phyloP scores from a whole-genome alignment of 2,113 vertebrate genomes.

The Phalacrocorax brasilianus region DNA sequence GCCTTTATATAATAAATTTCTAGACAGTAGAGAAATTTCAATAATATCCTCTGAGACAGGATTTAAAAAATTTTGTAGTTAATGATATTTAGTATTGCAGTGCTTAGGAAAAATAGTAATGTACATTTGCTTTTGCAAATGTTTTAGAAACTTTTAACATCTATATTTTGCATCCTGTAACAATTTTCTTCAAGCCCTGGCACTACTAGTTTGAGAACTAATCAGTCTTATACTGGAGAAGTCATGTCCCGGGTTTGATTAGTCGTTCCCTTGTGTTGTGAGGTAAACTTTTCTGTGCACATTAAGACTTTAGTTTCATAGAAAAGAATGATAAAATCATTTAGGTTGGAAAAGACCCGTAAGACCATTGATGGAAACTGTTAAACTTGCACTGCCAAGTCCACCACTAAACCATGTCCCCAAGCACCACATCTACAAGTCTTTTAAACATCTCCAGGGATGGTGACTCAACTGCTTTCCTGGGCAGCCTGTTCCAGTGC shows the following conservation, averaged over 20 bases:
- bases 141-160: neutral
- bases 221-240: neutral
- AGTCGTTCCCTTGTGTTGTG: neutral
- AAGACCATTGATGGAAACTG: too few species aligned
- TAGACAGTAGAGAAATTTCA: neutral
- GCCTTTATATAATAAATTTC: neutral
- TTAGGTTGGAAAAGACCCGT: too few species aligned
- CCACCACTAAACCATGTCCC: too few species aligned
- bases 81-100: neutral
- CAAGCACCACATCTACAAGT: too few species aligned
- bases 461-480: too few species aligned
- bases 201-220: neutral
- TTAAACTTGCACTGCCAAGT: too few species aligned
- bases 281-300: neutral
- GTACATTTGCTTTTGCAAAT: neutral
- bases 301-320: neutral
- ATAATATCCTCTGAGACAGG: neutral
- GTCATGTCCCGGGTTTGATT: neutral
- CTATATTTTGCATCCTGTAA: neutral
- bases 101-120: neutral
- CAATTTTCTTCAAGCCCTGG: neutral
- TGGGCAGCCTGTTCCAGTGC: too few species aligned
- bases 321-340: neutral
- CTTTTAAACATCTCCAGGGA: too few species aligned
- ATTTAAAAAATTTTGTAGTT: neutral